These are phyloP conservation scores for Procapra przewalskii DNA, from an alignment of 2,113 vertebrate genomes.

Conservation along the genomic window DNA sequence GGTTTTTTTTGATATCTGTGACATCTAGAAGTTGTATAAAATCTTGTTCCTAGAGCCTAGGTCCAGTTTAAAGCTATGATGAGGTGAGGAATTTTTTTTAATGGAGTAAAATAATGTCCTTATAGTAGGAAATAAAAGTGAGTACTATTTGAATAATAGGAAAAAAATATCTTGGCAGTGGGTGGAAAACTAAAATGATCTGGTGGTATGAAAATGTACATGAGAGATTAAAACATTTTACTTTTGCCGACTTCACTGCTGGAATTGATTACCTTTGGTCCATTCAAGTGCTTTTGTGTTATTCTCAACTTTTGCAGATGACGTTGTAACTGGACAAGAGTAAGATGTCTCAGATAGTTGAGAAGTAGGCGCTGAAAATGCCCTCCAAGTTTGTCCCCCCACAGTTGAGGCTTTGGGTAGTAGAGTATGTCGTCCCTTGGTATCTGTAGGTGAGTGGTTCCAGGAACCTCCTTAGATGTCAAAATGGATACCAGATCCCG, in stretches of 20 bases:
- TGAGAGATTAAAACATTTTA: background rate
- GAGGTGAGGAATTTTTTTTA: constrained; percentile 36
- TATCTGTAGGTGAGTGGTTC: background rate
- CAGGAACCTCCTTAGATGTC: background rate
- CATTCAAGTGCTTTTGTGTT: background rate
- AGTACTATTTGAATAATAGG: constrained; percentile 41
- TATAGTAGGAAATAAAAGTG: constrained; percentile 31
- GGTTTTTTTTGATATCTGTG: constrained; percentile 37
- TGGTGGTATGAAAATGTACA: constrained; percentile 10
- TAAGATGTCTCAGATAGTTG: background rate
- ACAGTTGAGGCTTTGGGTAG: background rate
- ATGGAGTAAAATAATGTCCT: constrained; percentile 30
- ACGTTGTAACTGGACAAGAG: background rate
- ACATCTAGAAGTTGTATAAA: constrained; percentile 32
- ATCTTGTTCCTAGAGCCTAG: background rate
- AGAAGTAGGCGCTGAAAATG: background rate
- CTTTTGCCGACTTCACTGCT: constrained; percentile 17
- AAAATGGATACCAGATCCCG: background rate
- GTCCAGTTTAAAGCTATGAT: constrained; percentile 27
- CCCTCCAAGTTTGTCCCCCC: background rate
- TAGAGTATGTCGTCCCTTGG: background rate
- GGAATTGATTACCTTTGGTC: background rate
- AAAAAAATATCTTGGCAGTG: background rate
- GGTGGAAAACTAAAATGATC: background rate
- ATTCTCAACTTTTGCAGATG: constrained; percentile 5